Conservation (phyloP, 2,888 invertebrate genomes). For the Drosophila neonasuta region DNA sequence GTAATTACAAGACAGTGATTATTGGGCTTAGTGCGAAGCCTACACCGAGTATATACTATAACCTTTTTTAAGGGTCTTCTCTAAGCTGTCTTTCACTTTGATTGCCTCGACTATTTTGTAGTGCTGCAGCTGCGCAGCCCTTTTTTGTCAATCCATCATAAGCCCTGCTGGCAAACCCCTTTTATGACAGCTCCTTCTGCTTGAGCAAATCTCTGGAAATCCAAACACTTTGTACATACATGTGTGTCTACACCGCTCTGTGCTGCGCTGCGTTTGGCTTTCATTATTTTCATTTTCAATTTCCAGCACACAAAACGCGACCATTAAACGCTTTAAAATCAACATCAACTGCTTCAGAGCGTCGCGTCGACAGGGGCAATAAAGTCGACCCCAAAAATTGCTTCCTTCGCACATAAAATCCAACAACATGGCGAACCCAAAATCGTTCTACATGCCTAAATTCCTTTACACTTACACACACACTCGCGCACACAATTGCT, state of each 20-base stretch:
- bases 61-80: background rate
- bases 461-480: constrained; percentile 34
- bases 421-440: constrained; percentile 52
- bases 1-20: constrained; percentile 51
- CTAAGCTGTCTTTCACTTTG: background rate
- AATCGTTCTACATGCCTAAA: constrained; percentile 60
- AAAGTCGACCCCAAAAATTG: constrained; percentile 76
- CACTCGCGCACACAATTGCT: constrained; percentile 50
- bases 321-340: constrained; percentile 76
- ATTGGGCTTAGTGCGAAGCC: constrained; percentile 26
- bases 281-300: constrained; percentile 62
- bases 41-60: background rate
- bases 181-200: constrained; percentile 36
- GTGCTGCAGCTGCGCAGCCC: constrained; percentile 19
- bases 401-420: constrained; percentile 72
- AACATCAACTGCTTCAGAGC: constrained; percentile 60
- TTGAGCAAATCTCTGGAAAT: constrained; percentile 63
- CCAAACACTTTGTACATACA: constrained; percentile 66
- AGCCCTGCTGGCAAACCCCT: constrained; percentile 27
- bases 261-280: constrained; percentile 7
- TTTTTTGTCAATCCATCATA: constrained; percentile 59
- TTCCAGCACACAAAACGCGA: constrained; percentile 54
- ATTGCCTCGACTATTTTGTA: constrained; percentile 3
- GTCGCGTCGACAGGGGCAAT: constrained; percentile 67
- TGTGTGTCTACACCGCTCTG: constrained; percentile 42